Evolutionary conservation across 2,113 vertebrate genomes (phyloP).

Genomic region (Turnix velox): DNA sequence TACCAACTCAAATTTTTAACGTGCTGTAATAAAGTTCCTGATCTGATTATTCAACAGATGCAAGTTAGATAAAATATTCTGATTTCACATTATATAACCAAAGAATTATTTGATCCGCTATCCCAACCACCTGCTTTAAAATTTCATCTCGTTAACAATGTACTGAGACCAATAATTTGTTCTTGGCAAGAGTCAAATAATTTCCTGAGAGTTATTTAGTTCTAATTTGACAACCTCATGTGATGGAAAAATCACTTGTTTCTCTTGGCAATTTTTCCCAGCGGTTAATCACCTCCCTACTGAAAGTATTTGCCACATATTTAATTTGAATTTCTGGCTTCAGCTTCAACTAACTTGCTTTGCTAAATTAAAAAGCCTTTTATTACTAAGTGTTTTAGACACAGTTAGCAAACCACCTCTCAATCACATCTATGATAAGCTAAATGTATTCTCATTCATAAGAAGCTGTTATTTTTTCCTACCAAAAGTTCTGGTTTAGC

Average conservation of each 20-base stretch:
- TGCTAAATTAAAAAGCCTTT: constrained; percentile 55
- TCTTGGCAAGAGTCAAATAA: constrained; percentile 59
- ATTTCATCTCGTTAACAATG: constrained; percentile 49
- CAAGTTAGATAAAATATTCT: not conserved
- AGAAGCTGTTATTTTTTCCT: not conserved
- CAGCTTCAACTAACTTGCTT: constrained; percentile 32
- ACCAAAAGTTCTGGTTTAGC: not conserved
- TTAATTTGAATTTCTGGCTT: constrained; percentile 62
- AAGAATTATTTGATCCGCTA: not conserved
- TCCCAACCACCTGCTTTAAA: constrained; percentile 48
- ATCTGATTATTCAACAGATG: not conserved
- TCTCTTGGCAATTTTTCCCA: constrained; percentile 66
- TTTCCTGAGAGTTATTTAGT: constrained; percentile 61
- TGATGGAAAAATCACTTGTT: constrained; percentile 62
- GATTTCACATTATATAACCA: not conserved
- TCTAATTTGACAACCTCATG: constrained; percentile 64
- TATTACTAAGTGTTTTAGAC: constrained; percentile 49
- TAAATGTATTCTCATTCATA: not conserved
- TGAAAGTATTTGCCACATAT: constrained; percentile 50
- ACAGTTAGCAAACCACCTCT: constrained; percentile 38
- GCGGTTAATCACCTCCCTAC: constrained; percentile 49
- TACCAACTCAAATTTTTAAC: not conserved
- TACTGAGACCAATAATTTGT: constrained; percentile 59
- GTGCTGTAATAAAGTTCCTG: not conserved
- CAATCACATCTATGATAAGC: constrained; percentile 23